Conservation (phyloP, 2,888 invertebrate genomes). For the Eristalinus sepulchralis region DNA sequence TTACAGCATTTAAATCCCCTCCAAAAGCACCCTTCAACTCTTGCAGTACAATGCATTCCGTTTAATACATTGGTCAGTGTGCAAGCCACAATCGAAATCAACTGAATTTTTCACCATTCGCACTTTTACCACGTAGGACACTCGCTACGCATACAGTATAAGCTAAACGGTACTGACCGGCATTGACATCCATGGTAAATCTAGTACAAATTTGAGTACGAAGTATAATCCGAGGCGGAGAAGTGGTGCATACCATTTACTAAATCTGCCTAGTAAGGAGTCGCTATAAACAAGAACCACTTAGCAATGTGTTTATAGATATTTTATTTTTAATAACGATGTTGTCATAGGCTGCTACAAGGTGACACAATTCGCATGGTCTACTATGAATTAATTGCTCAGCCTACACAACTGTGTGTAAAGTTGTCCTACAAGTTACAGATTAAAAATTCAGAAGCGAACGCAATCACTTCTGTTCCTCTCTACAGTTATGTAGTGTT, state of each 20-base stretch:
- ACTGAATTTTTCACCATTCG: neutral
- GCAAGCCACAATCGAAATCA: neutral
- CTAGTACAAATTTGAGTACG: neutral
- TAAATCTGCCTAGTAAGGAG: neutral
- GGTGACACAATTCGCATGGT: neutral
- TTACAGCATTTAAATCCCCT: neutral
- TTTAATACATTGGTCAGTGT: neutral
- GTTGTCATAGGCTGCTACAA: neutral
- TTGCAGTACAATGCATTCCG: neutral
- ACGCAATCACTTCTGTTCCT: neutral
- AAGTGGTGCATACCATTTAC: neutral
- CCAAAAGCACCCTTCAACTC: neutral
- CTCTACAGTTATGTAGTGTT: neutral
- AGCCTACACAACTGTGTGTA: neutral
- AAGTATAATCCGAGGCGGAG: neutral
- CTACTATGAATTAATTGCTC: neutral
- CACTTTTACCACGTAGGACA: neutral
- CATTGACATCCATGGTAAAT: neutral
- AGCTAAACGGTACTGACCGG: neutral
- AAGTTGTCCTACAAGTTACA: neutral
- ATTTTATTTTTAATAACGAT: neutral
- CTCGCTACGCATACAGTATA: neutral
- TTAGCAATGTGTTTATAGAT: neutral
- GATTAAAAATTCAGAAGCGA: neutral
- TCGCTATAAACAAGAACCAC: neutral